A percentile compares a stretch with the other conserved stretches of the same genome.
Evolutionary conservation across 2,888 invertebrate species (phyloP).

Genomic region (Dryadula phaetusa): DNA sequence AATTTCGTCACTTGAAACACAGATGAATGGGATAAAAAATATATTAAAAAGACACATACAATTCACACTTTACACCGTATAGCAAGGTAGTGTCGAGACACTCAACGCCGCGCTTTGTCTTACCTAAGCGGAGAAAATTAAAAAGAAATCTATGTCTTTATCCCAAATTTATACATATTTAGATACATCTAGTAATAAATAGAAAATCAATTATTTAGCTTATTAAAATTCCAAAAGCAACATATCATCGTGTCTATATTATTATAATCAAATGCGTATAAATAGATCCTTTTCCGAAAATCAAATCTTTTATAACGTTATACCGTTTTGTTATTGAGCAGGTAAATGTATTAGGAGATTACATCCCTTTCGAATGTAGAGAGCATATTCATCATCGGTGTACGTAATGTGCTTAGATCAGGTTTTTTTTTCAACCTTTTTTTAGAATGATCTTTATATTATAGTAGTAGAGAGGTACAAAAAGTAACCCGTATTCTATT

Average conservation of each 20-base stretch:
- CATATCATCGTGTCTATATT: slow-evolving; percentile 1
- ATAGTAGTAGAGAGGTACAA: not conserved
- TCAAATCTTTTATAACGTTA: slow-evolving; percentile 38
- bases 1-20: too few relatives aligned
- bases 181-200: not conserved
- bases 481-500: not conserved
- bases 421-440: slow-evolving; percentile 36
- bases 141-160: too few relatives aligned
- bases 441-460: slow-evolving; percentile 11
- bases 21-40: too few relatives aligned
- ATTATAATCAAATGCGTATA: slow-evolving; percentile 24
- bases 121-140: too few relatives aligned
- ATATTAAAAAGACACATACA: too few relatives aligned
- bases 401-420: slow-evolving; percentile 38
- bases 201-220: not conserved
- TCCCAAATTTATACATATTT: not conserved
- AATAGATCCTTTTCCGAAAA: slow-evolving; percentile 35
- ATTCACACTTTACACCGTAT: too few relatives aligned
- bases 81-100: too few relatives aligned
- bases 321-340: slow-evolving; percentile 44
- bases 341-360: slow-evolving; percentile 48
- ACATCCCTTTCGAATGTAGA: slow-evolving; percentile 42
- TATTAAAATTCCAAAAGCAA: not conserved
- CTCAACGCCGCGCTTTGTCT: too few relatives aligned
- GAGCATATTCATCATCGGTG: slow-evolving; percentile 45